Evolutionary conservation across 2,888 invertebrate genomes (phyloP), one percentile per base, ranked within the genome.

Genomic region (Athalia circularis): DNA sequence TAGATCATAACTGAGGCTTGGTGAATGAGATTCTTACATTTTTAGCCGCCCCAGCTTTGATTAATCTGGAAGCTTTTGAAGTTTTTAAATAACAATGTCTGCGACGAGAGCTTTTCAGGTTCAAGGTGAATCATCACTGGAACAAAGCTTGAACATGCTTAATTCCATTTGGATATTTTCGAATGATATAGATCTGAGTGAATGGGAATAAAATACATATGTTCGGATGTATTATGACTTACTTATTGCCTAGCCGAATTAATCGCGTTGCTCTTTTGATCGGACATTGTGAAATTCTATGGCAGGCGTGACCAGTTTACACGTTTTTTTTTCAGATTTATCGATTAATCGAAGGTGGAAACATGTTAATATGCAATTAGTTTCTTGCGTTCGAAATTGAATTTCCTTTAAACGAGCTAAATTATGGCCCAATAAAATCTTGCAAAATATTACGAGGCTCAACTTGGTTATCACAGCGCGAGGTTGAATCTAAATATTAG

Each of bases 371-470:
- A 48, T 47, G n/a, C 15, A n/a, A 48, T 65, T 48, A 13, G 7
- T 6, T 48, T 48, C 5, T 7, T 48, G 65, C 13, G 45, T 11
- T 11, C 59, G 11, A n/a, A 59, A 11, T 5, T 13, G 5, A 5
- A 5, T 11, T 11, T 59, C 29, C 29, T 29, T 29, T 29, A 29
- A 29, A 29, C 29, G 29, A 29, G 29, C 2, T 29, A 59, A 11
- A 59, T 59, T 65, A 11, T 65, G 48, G 29, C 48, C n/a, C 6
- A 13, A 65, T 65, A 48, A 15, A 48, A 48, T 59, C 59, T 59
- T 59, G n/a, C 13, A 13, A 65, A 65, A 65, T 9, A n/a, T 65
- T 15, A 65, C 65, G 13, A 65, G 65, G 47, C 48, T 47, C 7
- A 0, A 29, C 3, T 13, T 9, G 2, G 29, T 29, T 29, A 29